Evolutionary conservation across 2,888 invertebrate species (phyloP).

Genomic region (Watsonalla cultraria): DNA sequence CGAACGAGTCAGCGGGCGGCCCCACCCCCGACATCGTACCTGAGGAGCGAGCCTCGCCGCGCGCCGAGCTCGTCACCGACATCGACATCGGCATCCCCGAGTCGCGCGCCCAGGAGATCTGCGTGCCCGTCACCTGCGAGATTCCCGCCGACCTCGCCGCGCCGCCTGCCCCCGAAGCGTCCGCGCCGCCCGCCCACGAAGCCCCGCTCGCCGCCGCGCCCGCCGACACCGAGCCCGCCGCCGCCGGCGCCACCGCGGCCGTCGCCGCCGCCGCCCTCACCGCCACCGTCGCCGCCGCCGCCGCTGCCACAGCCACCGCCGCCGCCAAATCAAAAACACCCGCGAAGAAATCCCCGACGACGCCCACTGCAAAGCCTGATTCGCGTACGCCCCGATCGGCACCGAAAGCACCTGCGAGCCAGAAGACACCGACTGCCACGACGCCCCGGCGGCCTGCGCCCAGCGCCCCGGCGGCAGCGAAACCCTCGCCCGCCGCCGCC

Average conservation of each 20-base stretch:
- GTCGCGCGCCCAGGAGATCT: slow-evolving; percentile 69
- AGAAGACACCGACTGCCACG: slow-evolving; percentile 17
- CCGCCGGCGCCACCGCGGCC: slow-evolving; percentile 37
- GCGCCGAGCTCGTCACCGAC: slow-evolving; percentile 58
- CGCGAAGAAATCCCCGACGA: slow-evolving; percentile 39
- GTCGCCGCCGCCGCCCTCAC: slow-evolving; percentile 22
- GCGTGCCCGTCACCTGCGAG: slow-evolving; percentile 63
- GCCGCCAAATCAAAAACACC: slow-evolving; percentile 28
- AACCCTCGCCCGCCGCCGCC: slow-evolving; percentile 16
- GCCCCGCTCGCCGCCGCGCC: slow-evolving; percentile 43
- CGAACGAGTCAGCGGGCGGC: slow-evolving; percentile 22
- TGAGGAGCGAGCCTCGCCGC: slow-evolving; percentile 35
- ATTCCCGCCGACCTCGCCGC: slow-evolving; percentile 51
- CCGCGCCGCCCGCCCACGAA: slow-evolving; percentile 28
- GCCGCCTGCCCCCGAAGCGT: slow-evolving; percentile 34
- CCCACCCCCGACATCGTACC: slow-evolving; percentile 61
- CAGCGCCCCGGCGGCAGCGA: slow-evolving; percentile 28
- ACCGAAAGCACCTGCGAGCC: slow-evolving; percentile 25
- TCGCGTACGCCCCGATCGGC: slow-evolving; percentile 30
- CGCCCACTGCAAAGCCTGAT: slow-evolving; percentile 34
- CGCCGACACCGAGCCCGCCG: slow-evolving; percentile 44
- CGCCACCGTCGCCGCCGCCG: slow-evolving; percentile 22
- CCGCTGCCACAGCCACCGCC: slow-evolving; percentile 23
- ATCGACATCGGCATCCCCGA: slow-evolving; percentile 62
- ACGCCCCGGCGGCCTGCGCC: slow-evolving; percentile 29